A percentile compares a stretch with the other conserved stretches of the same genome.
Conservation (phyloP, 2,113 vertebrate species). For the Rissa tridactyla region DNA sequence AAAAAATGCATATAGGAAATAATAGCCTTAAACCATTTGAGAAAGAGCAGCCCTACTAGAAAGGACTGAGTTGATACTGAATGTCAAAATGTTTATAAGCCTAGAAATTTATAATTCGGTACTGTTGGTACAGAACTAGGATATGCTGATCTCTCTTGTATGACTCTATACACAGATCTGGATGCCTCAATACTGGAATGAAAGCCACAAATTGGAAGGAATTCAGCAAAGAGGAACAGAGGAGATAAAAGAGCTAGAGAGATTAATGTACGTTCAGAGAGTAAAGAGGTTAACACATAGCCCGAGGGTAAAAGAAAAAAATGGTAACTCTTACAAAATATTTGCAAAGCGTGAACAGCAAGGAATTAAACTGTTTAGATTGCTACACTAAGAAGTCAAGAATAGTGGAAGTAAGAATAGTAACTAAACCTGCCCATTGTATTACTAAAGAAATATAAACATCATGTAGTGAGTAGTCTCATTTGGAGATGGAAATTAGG, state of each 20-base stretch:
- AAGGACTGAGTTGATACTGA: not conserved
- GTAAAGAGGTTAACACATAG: not conserved
- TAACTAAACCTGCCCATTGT: not conserved
- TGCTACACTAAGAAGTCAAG: not conserved
- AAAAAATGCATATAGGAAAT: not conserved
- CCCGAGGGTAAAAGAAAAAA: not conserved
- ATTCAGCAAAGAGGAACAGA: not conserved
- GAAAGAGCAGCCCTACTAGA: not conserved
- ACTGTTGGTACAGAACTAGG: not conserved
- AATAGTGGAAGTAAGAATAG: not conserved
- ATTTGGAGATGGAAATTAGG: not conserved
- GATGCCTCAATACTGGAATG: not conserved
- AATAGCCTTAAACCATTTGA: not conserved
- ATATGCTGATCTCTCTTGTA: not conserved
- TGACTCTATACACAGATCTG: not conserved
- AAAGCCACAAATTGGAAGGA: not conserved
- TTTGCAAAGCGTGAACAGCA: not conserved
- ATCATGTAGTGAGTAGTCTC: not conserved
- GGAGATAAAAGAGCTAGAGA: not conserved
- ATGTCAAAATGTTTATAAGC: not conserved
- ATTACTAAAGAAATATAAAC: not conserved
- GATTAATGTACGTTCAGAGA: not conserved
- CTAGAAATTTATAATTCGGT: not conserved
- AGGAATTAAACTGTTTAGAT: not conserved
- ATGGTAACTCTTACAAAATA: not conserved